phyloP scores from a whole-genome alignment of 2,888 invertebrate species.

The Rhopalosiphum nymphaeae region DNA sequence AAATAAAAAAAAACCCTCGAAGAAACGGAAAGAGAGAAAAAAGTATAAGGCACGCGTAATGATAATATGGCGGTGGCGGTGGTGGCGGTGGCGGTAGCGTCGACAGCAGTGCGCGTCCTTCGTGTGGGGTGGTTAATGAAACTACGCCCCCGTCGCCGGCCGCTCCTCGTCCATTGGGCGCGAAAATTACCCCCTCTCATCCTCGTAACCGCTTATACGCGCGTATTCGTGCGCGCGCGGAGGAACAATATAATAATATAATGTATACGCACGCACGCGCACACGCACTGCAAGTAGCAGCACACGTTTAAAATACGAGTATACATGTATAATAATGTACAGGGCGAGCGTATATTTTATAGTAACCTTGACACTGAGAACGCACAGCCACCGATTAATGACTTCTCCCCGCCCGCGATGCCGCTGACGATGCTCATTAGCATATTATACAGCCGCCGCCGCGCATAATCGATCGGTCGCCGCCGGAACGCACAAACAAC shows the following conservation, averaged over 20 bases:
- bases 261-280: not conserved
- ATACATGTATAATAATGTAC: not conserved
- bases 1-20: not conserved
- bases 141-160: constrained; percentile 63
- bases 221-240: not conserved
- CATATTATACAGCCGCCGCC: constrained; percentile 36
- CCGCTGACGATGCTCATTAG: constrained; percentile 44
- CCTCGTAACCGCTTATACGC: not conserved
- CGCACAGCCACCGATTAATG: constrained; percentile 47
- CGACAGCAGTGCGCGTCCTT: constrained; percentile 18
- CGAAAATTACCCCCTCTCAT: constrained; percentile 55
- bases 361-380: constrained; percentile 65
- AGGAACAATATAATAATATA: constrained; percentile 10
- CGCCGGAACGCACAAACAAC: constrained; percentile 51
- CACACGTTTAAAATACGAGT: not conserved
- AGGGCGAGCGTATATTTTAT: not conserved
- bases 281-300: not conserved
- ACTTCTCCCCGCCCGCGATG: not conserved
- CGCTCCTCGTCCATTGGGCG: constrained; percentile 62
- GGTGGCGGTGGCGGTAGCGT: constrained; percentile 33
- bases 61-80: constrained; percentile 29
- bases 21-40: constrained; percentile 20
- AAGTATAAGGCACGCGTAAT: not conserved
- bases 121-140: constrained; percentile 57
- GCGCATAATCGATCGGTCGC: constrained; percentile 53